Conservation (phyloP, 1,140 invertebrate species). For the Heliconius melpomene region DNA sequence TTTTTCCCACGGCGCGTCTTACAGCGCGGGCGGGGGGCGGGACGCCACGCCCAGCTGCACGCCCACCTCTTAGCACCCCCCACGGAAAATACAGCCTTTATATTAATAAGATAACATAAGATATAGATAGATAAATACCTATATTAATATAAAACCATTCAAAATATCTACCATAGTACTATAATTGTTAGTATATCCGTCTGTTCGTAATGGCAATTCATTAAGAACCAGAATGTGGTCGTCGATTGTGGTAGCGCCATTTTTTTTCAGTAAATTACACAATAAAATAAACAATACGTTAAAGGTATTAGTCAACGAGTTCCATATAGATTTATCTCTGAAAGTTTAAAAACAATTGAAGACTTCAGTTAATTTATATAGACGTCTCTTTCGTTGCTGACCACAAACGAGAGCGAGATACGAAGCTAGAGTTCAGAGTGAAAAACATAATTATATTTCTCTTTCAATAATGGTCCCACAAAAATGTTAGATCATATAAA, state of each 20-base stretch:
- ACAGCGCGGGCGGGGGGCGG: constrained; percentile 56
- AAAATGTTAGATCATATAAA: constrained; percentile 77
- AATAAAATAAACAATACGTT: constrained; percentile 23
- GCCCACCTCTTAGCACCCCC: constrained; percentile 64
- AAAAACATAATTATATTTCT: constrained; percentile 79
- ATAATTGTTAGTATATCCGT: not conserved
- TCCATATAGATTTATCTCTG: constrained; percentile 3
- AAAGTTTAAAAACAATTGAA: constrained; percentile 27
- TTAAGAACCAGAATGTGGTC: constrained; percentile 36
- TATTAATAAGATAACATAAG: not conserved
- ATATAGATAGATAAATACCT: not conserved
- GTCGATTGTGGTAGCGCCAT: constrained; percentile 12
- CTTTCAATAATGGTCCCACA: constrained; percentile 75
- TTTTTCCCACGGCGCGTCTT: constrained; percentile 69
- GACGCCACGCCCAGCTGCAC: constrained; percentile 66
- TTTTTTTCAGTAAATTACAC: constrained; percentile 34
- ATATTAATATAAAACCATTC: not conserved
- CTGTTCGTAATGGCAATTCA: constrained; percentile 23
- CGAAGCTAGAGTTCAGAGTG: constrained; percentile 57
- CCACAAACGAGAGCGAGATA: constrained; percentile 56
- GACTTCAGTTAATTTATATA: constrained; percentile 38
- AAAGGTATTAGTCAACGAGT: not conserved
- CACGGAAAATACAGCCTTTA: constrained; percentile 29
- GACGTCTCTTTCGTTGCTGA: constrained; percentile 47
- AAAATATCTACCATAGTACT: not conserved